Base-by-base conservation (phyloP, 2,888 invertebrate species). In the Alsophila aescularia region DNA sequence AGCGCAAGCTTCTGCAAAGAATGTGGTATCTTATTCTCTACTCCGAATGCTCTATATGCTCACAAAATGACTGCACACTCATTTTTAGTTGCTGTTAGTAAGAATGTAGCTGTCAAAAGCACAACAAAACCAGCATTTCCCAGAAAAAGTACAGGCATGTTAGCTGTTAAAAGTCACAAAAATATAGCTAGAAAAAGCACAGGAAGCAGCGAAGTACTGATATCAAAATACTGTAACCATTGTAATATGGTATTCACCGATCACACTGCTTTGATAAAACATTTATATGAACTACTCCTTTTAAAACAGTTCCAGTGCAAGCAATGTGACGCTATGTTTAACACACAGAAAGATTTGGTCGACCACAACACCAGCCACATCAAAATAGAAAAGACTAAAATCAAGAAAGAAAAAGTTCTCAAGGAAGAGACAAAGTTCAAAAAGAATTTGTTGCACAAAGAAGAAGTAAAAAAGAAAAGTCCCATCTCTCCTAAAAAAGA, bases 41-140 rank as follows among this genome's bases (percentile, higher is more conserved):
- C 84, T 0, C 67, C 69, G 0, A 85, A 83, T 12, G 74, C 74
- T 0, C 58, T 81, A 3, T 78, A 81, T 35, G 72, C 76, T 0
- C 85, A 85, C 24, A 83, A 81, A 5, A 83, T 79, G 78, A 31
- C 55, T 0, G 69, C 65, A 0, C 85, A 85, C 48, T 85, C 84
- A 0, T 77, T 77, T 10, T 18, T 85, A 7, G 65, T 83, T 0
- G 77, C 81, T 0, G 48, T 66, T 0, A 36, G 41, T 10, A 52
- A 66, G 1, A 68, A 74, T 39, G 58, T 57, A 42, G 71, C 65
- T 3, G 6, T 52, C 6, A 67, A 71, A 55, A 67, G 64, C 13
- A 70, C 68, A 2, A 37, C 67, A 0, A 56, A 63, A 50, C 52
- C 44, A 13, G 13, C 40, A 1, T 24, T 37, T 15, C 34, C 40